A percentile compares a stretch with the other conserved stretches of the same genome.
Conservation (phyloP, 2,888 invertebrate species). For the Eustalomyia histrio region DNA sequence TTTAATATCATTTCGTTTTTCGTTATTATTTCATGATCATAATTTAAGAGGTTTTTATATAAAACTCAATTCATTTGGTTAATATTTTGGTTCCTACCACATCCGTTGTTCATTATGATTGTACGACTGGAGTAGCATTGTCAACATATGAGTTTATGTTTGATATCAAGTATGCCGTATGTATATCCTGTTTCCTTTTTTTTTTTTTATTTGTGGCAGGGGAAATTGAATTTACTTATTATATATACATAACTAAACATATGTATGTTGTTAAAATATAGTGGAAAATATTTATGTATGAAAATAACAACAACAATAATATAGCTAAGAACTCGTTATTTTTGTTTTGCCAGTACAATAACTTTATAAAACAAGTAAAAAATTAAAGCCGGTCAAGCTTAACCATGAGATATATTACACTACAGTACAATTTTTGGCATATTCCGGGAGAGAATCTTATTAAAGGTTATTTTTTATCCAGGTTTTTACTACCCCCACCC, state of each 20-base stretch:
- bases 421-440: too few species aligned
- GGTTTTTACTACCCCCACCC: too few species aligned
- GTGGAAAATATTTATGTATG: background rate
- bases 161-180: conserved; percentile 1
- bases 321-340: background rate
- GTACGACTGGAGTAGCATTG: background rate
- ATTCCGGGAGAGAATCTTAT: too few species aligned
- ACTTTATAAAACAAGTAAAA: background rate
- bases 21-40: conserved; percentile 14
- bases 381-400: too few species aligned
- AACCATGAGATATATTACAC: too few species aligned
- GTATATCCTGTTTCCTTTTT: conserved; percentile 60
- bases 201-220: conserved; percentile 24
- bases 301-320: background rate
- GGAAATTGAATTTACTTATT: conserved; percentile 49
- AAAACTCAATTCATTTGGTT: conserved; percentile 3
- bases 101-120: conserved; percentile 51
- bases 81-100: conserved; percentile 52
- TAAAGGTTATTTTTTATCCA: too few species aligned
- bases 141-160: background rate
- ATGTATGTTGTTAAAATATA: background rate
- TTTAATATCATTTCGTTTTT: conserved; percentile 39
- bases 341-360: background rate
- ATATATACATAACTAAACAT: background rate
- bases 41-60: conserved; percentile 18